A percentile compares a stretch with the other conserved stretches of the same genome.
Conservation (phyloP, 2,797 vertebrate species). For the Bufotes viridis region DNA sequence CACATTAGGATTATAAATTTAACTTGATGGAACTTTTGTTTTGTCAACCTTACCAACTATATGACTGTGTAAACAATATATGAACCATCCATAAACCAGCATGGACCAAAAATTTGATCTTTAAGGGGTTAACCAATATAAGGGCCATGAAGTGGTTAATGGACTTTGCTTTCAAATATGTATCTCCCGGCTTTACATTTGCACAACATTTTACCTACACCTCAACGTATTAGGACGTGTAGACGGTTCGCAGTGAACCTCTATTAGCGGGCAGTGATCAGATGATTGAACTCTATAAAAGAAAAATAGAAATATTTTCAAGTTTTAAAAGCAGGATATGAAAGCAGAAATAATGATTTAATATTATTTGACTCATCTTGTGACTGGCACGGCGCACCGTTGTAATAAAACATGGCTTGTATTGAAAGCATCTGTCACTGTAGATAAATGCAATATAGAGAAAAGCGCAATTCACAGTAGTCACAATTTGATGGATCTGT, state of each 20-base stretch:
- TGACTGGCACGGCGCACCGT: constrained; percentile 50
- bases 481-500: constrained; percentile 81
- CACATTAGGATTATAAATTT: no score
- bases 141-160: background rate
- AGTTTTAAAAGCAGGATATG: constrained; percentile 35
- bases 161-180: background rate
- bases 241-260: background rate
- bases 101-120: no score
- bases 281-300: constrained; percentile 22
- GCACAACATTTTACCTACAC: background rate
- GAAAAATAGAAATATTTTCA: constrained; percentile 6
- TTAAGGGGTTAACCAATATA: background rate
- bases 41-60: no score
- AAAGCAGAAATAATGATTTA: constrained; percentile 56
- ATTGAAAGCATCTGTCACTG: constrained; percentile 69
- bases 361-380: constrained; percentile 54
- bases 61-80: no score
- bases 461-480: constrained; percentile 79
- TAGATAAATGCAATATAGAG: constrained; percentile 75
- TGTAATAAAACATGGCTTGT: constrained; percentile 66
- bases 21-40: no score
- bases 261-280: background rate
- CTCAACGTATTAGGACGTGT: background rate
- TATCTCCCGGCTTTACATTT: background rate
- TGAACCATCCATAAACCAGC: no score